These are phyloP conservation scores for Halichondria panicea DNA, from an alignment of 37 sponge, comb jelly and placozoan genomes.

Conservation along the genomic window DNA sequence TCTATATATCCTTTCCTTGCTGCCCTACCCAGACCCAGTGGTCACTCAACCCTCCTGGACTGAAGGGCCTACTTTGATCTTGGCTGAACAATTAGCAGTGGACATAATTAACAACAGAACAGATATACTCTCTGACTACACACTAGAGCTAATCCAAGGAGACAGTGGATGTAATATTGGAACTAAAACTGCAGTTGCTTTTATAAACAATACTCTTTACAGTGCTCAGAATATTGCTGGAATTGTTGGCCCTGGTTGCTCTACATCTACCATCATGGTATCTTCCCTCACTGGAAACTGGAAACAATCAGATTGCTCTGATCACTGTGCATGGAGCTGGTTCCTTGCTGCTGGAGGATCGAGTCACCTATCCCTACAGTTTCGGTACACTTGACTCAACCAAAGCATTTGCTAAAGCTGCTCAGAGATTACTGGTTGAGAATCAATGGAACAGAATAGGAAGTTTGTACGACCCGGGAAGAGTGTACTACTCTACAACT, in stretches of 20 bases:
- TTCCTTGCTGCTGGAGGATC: neutral
- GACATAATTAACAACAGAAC: slow-evolving; percentile 15
- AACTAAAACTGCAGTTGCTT: neutral
- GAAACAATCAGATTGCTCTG: neutral
- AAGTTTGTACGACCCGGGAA: neutral
- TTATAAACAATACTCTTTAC: neutral
- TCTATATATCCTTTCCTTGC: neutral
- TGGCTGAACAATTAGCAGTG: slow-evolving; percentile 16
- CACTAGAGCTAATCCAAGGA: neutral
- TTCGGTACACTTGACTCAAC: slow-evolving; percentile 14
- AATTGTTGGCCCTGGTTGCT: slow-evolving; percentile 33
- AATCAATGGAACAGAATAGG: slow-evolving; percentile 6
- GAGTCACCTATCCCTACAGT: slow-evolving; percentile 1
- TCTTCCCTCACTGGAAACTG: neutral
- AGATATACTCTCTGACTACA: slow-evolving; percentile 17
- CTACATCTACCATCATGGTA: neutral
- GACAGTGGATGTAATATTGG: slow-evolving; percentile 14
- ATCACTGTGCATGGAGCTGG: slow-evolving; percentile 7
- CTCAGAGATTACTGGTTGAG: neutral
- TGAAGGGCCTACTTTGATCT: slow-evolving; percentile 17
- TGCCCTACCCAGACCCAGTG: slow-evolving; percentile 28
- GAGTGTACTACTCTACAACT: neutral
- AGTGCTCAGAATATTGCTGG: neutral
- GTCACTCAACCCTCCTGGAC: slow-evolving; percentile 2
- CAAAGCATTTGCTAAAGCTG: neutral